Base-by-base conservation (phyloP, 2,797 vertebrate genomes). In the Poliocrania exsul region DNA sequence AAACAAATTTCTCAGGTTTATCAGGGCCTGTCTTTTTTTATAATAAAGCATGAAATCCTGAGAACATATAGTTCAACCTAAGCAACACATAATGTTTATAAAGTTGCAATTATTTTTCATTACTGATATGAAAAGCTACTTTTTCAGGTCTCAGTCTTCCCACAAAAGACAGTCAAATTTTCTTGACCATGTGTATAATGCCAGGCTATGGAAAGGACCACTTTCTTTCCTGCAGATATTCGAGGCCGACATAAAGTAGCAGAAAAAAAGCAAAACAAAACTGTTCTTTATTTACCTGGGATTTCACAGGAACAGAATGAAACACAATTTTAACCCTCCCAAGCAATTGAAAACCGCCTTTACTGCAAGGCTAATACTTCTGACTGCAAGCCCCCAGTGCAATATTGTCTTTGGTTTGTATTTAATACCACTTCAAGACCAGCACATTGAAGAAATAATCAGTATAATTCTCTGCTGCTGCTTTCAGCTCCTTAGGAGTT, bases 371-470 rank as follows among this genome's bases (percentile, higher is more conserved):
- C 62, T 81, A 72, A 60, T 70, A 35, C 16, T 70, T 81, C 73
- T 81, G 77, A 66, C 65, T 81, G 42, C 25, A 61, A 84, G 51
- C 18, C 24, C 60, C 42, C 0, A 1, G 56, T 53, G 53, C 29
- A 82, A 54, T 74, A 60, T 17, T 75, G 13, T 81, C 66, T 88
- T 70, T 57, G 13, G 46, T 69, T 91, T 73, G 49, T 58, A 60
- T 56, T 93, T 84, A 42, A 67, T 80, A 56, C 23, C 50, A 73
- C 60, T 91, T 66, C 58, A 84, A 88, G 37, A 1, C 0, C 51
- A 90, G 51, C 37, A 57, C 56, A 79, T 23, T 70, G 66, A 84
- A 93, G 54, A 93, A 91, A 84, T 54, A 80, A 90, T 81, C 82
- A 79, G 62, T 46, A 62, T 70, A 81, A 95, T 67, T 42, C 56